phyloP scores from a whole-genome alignment of 92 coral and sea anemone species.

The Actinostola sp. region DNA sequence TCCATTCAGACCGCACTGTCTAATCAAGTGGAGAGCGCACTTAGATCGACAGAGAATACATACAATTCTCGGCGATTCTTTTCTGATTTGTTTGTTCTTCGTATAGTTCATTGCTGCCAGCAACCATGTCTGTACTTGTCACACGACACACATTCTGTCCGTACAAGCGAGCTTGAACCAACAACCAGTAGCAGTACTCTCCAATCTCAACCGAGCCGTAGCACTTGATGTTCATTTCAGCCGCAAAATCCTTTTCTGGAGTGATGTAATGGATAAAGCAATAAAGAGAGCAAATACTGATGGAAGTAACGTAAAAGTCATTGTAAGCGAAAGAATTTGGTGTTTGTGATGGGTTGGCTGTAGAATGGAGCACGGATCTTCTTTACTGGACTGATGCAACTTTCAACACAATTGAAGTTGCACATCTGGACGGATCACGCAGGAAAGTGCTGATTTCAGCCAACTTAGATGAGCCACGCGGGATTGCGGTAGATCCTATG shows the following conservation, averaged over 20 bases:
- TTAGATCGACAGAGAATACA: too few species aligned
- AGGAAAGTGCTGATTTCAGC: neutral
- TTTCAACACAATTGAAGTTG: conserved; percentile 25
- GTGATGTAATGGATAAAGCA: conserved; percentile 11
- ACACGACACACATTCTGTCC: conserved; percentile 28
- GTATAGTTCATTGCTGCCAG: conserved; percentile 14
- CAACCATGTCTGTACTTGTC: conserved; percentile 36
- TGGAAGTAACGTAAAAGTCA: conserved; percentile 17
- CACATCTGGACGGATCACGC: conserved; percentile 6
- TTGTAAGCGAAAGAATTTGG: conserved; percentile 12
- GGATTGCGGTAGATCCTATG: neutral
- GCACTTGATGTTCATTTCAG: conserved; percentile 40
- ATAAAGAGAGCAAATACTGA: conserved; percentile 35
- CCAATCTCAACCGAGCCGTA: conserved; percentile 21
- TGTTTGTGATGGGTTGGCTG: conserved; percentile 36
- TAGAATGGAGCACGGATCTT: conserved; percentile 40
- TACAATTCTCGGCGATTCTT: too few species aligned
- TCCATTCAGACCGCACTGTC: too few species aligned
- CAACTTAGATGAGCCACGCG: neutral
- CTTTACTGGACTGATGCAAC: conserved; percentile 47
- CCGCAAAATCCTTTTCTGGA: conserved; percentile 27
- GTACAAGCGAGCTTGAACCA: conserved; percentile 9
- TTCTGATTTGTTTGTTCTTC: too few species aligned
- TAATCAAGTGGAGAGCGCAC: too few species aligned
- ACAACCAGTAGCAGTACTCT: conserved; percentile 12